Percentiles rank a stretch among this genome's conserved stretches.
These are phyloP conservation scores for Mobula birostris DNA, from an alignment of 2,113 vertebrate genomes.

Conservation along the genomic window DNA sequence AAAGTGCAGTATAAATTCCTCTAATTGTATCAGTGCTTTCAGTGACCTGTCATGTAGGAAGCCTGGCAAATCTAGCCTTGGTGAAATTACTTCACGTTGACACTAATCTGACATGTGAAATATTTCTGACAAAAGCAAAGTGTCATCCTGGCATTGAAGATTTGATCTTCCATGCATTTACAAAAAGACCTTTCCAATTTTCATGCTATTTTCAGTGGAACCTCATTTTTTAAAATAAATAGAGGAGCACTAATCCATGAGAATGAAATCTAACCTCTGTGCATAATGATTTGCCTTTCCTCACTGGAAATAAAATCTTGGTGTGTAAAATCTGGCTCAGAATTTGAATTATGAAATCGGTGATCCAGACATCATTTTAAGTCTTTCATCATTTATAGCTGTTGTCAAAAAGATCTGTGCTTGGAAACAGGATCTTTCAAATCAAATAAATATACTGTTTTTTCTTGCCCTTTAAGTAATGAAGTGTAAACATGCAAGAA, in stretches of 20 bases:
- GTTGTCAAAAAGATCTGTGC: constrained; percentile 1
- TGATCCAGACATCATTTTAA: constrained; percentile 28
- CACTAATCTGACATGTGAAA: constrained; percentile 27
- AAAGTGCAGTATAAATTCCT: neutral
- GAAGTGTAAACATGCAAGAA: neutral
- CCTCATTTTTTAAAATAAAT: constrained; percentile 39
- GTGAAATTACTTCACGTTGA: constrained; percentile 30
- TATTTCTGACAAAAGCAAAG: constrained; percentile 22
- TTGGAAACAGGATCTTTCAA: neutral
- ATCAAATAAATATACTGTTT: constrained; percentile 30
- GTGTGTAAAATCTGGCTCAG: constrained; percentile 13
- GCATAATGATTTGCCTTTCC: constrained; percentile 35
- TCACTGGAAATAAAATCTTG: neutral
- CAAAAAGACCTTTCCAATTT: constrained; percentile 36
- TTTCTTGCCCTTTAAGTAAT: neutral
- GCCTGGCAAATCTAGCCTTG: neutral
- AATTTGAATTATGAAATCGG: constrained; percentile 35
- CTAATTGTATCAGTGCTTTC: constrained; percentile 5
- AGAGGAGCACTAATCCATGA: constrained; percentile 34
- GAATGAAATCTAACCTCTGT: constrained; percentile 27
- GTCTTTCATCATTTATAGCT: neutral
- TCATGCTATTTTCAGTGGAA: constrained; percentile 28
- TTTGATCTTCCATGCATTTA: constrained; percentile 25
- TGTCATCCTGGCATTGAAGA: constrained; percentile 39
- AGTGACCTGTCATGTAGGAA: constrained; percentile 18